Conservation (phyloP, 2,888 invertebrate species). For the Harpalus rubripes region DNA sequence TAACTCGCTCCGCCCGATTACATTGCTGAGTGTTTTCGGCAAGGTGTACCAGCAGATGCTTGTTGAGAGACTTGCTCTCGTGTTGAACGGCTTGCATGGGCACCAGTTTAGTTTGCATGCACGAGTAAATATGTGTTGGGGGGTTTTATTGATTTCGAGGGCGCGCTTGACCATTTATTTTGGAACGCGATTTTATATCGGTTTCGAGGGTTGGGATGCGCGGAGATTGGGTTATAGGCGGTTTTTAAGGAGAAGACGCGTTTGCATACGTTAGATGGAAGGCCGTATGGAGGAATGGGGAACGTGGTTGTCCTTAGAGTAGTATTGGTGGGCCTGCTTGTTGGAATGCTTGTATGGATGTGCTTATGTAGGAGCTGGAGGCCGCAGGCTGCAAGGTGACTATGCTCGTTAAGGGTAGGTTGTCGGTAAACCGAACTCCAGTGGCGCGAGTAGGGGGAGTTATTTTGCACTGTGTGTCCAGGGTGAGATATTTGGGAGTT, state of each 20-base stretch:
- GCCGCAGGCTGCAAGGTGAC: neutral
- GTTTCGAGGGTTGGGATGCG: conserved; percentile 5
- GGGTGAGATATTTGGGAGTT: neutral
- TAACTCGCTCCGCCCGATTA: no score
- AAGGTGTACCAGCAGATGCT: no score
- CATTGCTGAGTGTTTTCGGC: no score
- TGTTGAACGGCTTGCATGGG: no score
- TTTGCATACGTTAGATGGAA: neutral
- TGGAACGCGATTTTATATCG: conserved; percentile 42
- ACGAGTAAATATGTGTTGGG: conserved; percentile 59
- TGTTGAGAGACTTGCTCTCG: no score
- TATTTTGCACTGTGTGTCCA: neutral
- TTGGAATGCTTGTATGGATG: conserved; percentile 11
- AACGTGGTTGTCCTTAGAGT: conserved; percentile 8
- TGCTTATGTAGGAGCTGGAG: neutral
- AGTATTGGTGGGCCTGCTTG: neutral
- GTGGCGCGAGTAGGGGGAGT: neutral
- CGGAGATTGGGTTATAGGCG: conserved; percentile 7
- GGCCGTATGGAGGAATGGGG: neutral
- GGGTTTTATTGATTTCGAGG: conserved; percentile 63
- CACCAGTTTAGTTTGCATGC: no score
- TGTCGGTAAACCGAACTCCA: neutral
- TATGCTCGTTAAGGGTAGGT: conserved; percentile 12
- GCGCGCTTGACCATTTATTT: conserved; percentile 60
- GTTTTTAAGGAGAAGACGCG: conserved; percentile 29